Evolutionary conservation across 2,113 vertebrate species (phyloP).

Genomic region (Oceanodroma tethys): DNA sequence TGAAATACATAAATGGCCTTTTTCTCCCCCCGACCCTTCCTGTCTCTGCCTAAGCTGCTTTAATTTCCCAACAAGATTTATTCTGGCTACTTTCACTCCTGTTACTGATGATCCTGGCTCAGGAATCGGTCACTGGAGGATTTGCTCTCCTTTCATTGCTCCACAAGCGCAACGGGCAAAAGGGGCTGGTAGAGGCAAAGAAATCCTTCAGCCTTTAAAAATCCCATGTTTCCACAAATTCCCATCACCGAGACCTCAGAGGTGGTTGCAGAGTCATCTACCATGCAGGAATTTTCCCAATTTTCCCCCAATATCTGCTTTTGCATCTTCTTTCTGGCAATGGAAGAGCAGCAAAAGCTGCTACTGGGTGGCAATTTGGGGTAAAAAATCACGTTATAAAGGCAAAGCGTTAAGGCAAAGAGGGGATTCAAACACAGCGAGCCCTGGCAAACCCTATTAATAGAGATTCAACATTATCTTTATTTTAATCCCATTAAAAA

Average conservation of each 20-base stretch:
- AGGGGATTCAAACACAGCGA: neutral
- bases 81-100: neutral
- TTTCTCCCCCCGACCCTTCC: neutral
- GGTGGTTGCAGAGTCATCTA: too few species aligned
- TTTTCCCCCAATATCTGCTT: neutral
- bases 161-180: neutral
- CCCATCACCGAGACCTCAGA: neutral
- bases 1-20: slow-evolving; percentile 34
- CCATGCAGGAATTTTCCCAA: rapidly evolving
- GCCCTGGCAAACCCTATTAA: neutral
- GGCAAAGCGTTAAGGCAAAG: neutral
- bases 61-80: slow-evolving; percentile 64
- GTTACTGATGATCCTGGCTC: neutral
- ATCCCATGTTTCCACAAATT: neutral
- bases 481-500: too few species aligned
- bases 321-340: neutral
- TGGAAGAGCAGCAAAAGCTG: neutral
- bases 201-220: neutral
- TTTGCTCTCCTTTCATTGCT: neutral
- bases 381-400: neutral
- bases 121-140: neutral
- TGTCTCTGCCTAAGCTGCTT: slow-evolving; percentile 4
- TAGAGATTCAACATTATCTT: neutral
- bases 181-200: neutral
- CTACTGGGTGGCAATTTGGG: neutral